phyloP scores from a whole-genome alignment of 2,888 invertebrate species.

The Cephus rjabovi region DNA sequence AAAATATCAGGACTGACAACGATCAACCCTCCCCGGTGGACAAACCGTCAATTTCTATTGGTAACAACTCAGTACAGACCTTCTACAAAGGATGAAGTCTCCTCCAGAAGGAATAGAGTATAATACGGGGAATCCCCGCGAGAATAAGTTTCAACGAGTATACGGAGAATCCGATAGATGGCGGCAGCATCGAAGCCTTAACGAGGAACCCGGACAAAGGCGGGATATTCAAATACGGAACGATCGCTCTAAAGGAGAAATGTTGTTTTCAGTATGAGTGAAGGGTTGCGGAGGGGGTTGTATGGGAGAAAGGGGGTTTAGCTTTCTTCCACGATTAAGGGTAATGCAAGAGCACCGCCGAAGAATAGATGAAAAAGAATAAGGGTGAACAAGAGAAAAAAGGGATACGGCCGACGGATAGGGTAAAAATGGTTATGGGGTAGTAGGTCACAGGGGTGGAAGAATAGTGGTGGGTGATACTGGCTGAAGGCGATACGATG shows the following conservation, averaged over 20 bases:
- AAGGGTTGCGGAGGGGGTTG: background rate
- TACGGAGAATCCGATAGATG: background rate
- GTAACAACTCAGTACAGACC: background rate
- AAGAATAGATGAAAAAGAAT: slow-evolving; percentile 16
- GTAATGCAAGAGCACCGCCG: background rate
- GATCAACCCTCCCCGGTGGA: background rate
- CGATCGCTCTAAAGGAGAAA: slow-evolving; percentile 25
- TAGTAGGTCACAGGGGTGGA: background rate
- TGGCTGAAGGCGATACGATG: background rate
- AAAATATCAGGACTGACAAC: background rate
- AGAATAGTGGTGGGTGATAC: background rate
- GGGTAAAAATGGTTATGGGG: background rate
- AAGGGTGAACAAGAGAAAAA: slow-evolving; percentile 10
- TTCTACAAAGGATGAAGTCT: background rate
- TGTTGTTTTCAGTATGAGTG: slow-evolving; percentile 19
- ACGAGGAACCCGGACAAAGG: slow-evolving; percentile 17
- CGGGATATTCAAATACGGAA: slow-evolving; percentile 23
- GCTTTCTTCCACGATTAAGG: background rate
- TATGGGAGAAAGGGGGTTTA: background rate
- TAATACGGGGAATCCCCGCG: background rate
- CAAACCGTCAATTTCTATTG: background rate
- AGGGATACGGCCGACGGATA: background rate
- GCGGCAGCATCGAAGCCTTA: background rate
- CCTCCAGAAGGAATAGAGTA: background rate
- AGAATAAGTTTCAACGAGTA: background rate